Conservation (phyloP, 1,140 invertebrate genomes). For the Ceratina australensis region DNA sequence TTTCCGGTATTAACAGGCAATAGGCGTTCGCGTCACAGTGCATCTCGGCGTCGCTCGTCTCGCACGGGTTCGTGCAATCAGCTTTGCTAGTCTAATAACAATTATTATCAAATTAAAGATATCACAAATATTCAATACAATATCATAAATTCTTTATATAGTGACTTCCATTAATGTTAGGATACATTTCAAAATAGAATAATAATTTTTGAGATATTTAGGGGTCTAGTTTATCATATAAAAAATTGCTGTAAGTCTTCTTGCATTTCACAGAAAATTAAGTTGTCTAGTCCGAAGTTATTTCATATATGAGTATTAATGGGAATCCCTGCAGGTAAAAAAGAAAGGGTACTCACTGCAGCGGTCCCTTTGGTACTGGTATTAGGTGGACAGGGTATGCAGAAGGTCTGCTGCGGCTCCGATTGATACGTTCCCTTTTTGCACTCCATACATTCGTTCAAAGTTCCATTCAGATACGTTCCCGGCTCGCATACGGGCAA, state of each 20-base stretch:
- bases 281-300: no score
- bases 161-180: background rate
- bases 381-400: constrained; percentile 93
- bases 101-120: background rate
- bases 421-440: constrained; percentile 96
- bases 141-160: no score
- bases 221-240: no score
- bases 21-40: constrained; percentile 94
- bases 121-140: background rate
- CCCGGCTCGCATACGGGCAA: constrained; percentile 92
- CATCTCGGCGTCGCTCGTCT: constrained; percentile 90
- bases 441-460: constrained; percentile 93
- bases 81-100: constrained; percentile 84
- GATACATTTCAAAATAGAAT: no score
- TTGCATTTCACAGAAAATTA: no score
- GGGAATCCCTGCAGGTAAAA: background rate
- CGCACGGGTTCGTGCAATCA: constrained; percentile 96
- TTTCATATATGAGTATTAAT: background rate
- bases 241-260: no score
- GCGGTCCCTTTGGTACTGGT: constrained; percentile 92
- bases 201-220: no score
- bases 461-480: constrained; percentile 90
- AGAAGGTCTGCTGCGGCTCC: constrained; percentile 92
- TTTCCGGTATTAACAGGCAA: constrained; percentile 91
- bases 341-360: constrained; percentile 82